Conservation (phyloP, 2,113 vertebrate species). For the Tautogolabrus adspersus region DNA sequence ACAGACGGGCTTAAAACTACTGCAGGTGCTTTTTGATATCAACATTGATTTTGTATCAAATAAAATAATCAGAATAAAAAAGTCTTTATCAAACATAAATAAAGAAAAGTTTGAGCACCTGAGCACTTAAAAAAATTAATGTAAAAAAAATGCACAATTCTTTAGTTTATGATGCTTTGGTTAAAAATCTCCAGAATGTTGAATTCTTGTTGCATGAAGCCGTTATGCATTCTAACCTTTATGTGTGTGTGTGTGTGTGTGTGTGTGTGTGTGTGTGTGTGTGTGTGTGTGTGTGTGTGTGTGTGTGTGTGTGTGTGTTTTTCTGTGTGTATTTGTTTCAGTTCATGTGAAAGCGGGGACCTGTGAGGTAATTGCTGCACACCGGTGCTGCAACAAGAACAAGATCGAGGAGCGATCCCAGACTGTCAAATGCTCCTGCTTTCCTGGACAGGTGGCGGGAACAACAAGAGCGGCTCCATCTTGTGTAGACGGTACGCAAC, state of each 20-base stretch:
- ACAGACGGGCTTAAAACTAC: too few relatives aligned
- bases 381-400: slow-evolving; percentile 98
- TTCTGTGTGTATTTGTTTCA: slow-evolving; percentile 69
- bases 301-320: too few relatives aligned
- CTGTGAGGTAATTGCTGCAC: slow-evolving; percentile 95
- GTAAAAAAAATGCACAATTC: too few relatives aligned
- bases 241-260: background rate
- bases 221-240: slow-evolving; percentile 1
- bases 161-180: too few relatives aligned
- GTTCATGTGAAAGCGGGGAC: slow-evolving; percentile 93
- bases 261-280: background rate
- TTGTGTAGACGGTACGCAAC: slow-evolving; percentile 94
- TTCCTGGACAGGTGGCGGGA: slow-evolving; percentile 96
- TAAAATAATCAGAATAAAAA: too few relatives aligned
- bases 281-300: background rate
- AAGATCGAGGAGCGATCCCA: slow-evolving; percentile 97
- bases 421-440: slow-evolving; percentile 98
- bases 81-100: too few relatives aligned
- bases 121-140: too few relatives aligned
- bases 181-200: too few relatives aligned
- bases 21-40: too few relatives aligned
- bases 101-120: too few relatives aligned
- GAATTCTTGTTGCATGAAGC: background rate
- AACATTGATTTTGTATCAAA: too few relatives aligned
- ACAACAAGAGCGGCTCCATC: slow-evolving; percentile 94